Conservation (phyloP, 2,797 vertebrate species). For the Varecia variegata region DNA sequence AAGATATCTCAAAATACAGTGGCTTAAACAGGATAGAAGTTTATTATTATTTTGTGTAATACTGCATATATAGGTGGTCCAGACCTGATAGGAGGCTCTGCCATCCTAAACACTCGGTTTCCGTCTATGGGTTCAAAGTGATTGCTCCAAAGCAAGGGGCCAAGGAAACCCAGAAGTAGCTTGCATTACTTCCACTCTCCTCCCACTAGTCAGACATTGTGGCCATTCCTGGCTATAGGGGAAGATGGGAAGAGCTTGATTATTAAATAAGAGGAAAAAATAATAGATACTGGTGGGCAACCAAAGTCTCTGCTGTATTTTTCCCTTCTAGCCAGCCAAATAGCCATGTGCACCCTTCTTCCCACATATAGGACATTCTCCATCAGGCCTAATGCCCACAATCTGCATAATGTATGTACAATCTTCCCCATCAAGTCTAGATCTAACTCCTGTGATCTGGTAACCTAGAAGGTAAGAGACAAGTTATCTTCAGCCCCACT, state of each 20-base stretch:
- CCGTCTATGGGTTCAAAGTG: neutral
- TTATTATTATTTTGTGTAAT: neutral
- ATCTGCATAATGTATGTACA: neutral
- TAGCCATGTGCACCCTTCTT: neutral
- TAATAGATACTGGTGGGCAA: neutral
- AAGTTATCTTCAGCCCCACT: slow-evolving; percentile 39
- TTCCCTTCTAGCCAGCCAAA: neutral
- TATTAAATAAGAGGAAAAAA: neutral
- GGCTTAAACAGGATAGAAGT: neutral
- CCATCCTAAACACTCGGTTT: neutral
- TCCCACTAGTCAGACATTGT: neutral
- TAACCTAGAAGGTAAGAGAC: slow-evolving; percentile 29
- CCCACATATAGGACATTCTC: neutral
- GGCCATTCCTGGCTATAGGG: neutral
- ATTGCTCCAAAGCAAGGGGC: neutral
- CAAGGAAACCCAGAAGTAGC: neutral
- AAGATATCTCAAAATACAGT: neutral
- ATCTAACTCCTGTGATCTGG: slow-evolving; percentile 5
- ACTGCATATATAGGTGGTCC: neutral
- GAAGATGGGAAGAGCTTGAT: neutral
- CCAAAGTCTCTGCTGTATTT: neutral
- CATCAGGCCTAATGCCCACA: neutral
- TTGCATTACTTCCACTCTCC: neutral
- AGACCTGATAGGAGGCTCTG: neutral
- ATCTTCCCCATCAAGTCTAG: neutral